Evolutionary conservation across 2,113 vertebrate species (phyloP).

Genomic region (Thryonomys swinderianus): DNA sequence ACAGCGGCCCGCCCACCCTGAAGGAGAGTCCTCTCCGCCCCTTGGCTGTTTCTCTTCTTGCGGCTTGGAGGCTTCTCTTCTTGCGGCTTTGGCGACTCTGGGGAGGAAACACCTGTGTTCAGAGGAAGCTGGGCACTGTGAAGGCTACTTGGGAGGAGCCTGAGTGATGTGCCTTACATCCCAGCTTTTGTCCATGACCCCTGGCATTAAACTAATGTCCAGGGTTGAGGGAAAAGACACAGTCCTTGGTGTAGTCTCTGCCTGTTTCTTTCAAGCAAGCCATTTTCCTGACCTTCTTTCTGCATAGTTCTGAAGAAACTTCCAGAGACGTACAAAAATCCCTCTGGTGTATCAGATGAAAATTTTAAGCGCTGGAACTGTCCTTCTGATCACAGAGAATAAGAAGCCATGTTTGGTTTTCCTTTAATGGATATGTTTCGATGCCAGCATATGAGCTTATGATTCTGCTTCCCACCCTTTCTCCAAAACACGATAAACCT

Average conservation of each 20-base stretch:
- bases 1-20: not conserved
- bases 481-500: not conserved
- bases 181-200: not conserved
- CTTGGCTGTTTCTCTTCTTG: not conserved
- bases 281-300: slow-evolving; percentile 9
- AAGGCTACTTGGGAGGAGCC: not conserved
- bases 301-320: not conserved
- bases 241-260: not conserved
- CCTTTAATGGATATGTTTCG: slow-evolving; percentile 5
- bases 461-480: not conserved
- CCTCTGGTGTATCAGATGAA: not conserved
- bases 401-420: not conserved
- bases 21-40: not conserved
- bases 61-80: not conserved
- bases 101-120: rapidly evolving
- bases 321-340: not conserved
- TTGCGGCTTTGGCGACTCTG: not conserved
- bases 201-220: not conserved
- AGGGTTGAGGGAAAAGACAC: not conserved
- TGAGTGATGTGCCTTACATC: rapidly evolving
- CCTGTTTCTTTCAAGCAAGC: not conserved
- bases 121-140: not conserved
- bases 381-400: not conserved
- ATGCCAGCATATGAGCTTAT: not conserved
- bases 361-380: not conserved